Percentiles rank a stretch among this genome's conserved stretches.
These are phyloP conservation scores for Hipparchia sbordonii DNA, from an alignment of 2,888 invertebrate genomes.

Conservation along the genomic window DNA sequence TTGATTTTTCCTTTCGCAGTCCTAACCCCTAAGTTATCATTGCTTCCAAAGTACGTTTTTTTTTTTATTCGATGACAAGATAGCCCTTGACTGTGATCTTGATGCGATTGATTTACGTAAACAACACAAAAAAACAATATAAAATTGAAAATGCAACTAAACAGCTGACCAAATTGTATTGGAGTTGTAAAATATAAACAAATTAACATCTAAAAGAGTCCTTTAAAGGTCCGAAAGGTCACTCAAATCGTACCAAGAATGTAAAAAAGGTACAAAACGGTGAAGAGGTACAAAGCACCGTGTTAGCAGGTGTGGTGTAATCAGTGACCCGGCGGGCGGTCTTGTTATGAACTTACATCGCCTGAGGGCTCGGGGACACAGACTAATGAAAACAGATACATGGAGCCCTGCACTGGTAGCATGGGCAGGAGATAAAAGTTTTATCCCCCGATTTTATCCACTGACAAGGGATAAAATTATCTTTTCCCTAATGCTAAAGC, in stretches of 20 bases:
- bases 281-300: constrained; percentile 9
- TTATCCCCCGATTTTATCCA: too few species aligned
- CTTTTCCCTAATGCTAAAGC: too few species aligned
- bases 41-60: too few species aligned
- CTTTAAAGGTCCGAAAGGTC: constrained; percentile 13
- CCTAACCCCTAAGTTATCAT: too few species aligned
- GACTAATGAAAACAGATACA: neutral
- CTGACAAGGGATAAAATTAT: too few species aligned
- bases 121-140: neutral
- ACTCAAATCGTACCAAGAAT: constrained; percentile 11
- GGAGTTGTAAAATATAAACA: neutral
- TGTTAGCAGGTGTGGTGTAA: constrained; percentile 44
- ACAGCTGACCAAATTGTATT: neutral
- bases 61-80: too few species aligned
- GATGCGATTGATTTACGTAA: too few species aligned
- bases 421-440: too few species aligned
- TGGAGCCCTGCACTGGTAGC: neutral
- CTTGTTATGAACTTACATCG: constrained; percentile 62
- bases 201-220: constrained; percentile 5
- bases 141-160: neutral
- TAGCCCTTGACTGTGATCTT: too few species aligned
- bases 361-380: constrained; percentile 43
- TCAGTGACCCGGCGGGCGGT: constrained; percentile 56
- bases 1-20: too few species aligned
- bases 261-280: constrained; percentile 29